These are phyloP conservation scores for Amphipyra berbera DNA, from an alignment of 2,888 invertebrate species.

Conservation along the genomic window DNA sequence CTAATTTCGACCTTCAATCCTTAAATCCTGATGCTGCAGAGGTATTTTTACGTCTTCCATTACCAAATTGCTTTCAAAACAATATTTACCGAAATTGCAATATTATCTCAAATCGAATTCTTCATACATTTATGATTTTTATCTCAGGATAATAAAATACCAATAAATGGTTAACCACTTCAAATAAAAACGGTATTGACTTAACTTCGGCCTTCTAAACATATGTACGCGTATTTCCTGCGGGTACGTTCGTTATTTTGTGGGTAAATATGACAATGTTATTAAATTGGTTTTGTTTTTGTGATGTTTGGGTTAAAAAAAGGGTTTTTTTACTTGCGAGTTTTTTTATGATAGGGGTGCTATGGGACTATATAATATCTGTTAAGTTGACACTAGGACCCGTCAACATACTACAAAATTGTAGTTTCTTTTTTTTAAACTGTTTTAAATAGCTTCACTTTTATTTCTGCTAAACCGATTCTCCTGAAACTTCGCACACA, in stretches of 20 bases:
- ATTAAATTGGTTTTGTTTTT: not conserved
- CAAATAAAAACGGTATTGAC: slow-evolving; percentile 49
- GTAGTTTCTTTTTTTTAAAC: too few relatives aligned
- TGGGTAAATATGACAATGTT: slow-evolving; percentile 1
- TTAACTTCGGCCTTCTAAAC: slow-evolving; percentile 23
- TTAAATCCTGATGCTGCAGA: too few relatives aligned
- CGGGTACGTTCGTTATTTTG: slow-evolving; percentile 7
- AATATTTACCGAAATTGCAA: slow-evolving; percentile 1
- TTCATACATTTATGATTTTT: slow-evolving; percentile 49
- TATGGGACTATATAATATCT: too few relatives aligned
- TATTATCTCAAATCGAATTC: slow-evolving; percentile 29
- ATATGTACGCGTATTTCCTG: slow-evolving; percentile 4
- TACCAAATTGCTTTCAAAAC: slow-evolving; percentile 25
- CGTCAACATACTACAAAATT: too few relatives aligned
- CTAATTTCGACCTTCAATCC: too few relatives aligned
- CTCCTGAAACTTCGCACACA: too few relatives aligned
- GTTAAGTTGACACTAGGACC: too few relatives aligned
- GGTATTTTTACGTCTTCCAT: not conserved
- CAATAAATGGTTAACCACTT: slow-evolving; percentile 46
- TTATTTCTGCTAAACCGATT: too few relatives aligned
- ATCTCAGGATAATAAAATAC: slow-evolving; percentile 44
- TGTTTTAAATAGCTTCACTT: too few relatives aligned
- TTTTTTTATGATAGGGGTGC: too few relatives aligned
- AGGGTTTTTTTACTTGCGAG: too few relatives aligned
- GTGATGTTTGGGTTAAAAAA: too few relatives aligned